Percentiles rank a stretch among this genome's conserved stretches.
These are phyloP conservation scores for Pollachius pollachius DNA, from an alignment of 2,113 vertebrate genomes.

Conservation along the genomic window DNA sequence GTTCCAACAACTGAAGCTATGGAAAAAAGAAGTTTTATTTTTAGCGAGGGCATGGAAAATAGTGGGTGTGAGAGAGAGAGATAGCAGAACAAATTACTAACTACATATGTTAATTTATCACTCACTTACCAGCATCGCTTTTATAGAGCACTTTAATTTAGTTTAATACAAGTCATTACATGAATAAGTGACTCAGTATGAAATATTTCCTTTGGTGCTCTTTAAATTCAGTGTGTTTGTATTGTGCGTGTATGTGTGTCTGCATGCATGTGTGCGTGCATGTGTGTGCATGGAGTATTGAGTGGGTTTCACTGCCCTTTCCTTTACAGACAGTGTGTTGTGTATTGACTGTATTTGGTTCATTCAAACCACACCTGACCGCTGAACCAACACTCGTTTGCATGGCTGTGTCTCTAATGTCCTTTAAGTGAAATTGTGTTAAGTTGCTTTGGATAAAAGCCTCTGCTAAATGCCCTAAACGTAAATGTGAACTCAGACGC, in stretches of 20 bases:
- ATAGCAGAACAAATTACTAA: neutral
- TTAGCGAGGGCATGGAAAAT: neutral
- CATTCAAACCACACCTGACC: neutral
- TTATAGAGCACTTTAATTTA: conserved; percentile 26
- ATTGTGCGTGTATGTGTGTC: conserved; percentile 1
- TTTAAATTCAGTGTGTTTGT: neutral
- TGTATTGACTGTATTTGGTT: neutral
- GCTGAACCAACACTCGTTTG: neutral
- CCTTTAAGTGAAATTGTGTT: too few relatives aligned
- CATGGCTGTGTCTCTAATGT: neutral
- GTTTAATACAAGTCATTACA: conserved; percentile 50
- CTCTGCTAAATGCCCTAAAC: too few relatives aligned
- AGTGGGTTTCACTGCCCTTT: neutral
- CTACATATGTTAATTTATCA: neutral
- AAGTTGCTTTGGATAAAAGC: too few relatives aligned
- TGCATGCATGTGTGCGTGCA: conserved; percentile 25
- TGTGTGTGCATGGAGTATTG: conserved; percentile 15
- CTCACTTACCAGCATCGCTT: conserved; percentile 22
- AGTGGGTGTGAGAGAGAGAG: neutral
- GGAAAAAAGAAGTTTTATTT: conserved; percentile 15
- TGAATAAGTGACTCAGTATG: conserved; percentile 33
- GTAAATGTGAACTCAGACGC: too few relatives aligned
- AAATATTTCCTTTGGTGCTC: neutral
- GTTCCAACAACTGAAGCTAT: conserved; percentile 31
- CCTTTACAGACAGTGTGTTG: neutral